These are phyloP conservation scores for Astropecten irregularis DNA, from an alignment of 53 echinoderm and acorn worm genomes.

Conservation along the genomic window DNA sequence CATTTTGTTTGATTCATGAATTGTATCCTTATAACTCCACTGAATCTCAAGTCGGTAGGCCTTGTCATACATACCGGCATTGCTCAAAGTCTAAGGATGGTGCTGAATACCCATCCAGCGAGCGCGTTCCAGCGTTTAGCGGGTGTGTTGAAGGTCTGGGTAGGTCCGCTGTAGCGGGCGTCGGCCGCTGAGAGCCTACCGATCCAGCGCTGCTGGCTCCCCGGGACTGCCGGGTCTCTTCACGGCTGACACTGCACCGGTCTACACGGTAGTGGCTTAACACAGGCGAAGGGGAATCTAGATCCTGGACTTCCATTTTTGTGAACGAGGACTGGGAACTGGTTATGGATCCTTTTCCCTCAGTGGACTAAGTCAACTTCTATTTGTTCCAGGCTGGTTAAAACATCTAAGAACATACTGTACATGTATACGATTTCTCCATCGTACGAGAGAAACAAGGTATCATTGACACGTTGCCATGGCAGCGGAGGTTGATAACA, in stretches of 20 bases:
- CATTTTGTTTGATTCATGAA: too few species aligned
- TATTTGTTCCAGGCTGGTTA: too few species aligned
- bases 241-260: background rate
- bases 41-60: too few species aligned
- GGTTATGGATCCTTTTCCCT: too few species aligned
- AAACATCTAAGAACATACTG: too few species aligned
- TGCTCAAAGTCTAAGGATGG: too few species aligned
- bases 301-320: background rate
- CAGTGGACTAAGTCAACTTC: too few species aligned
- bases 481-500: slow-evolving; percentile 24
- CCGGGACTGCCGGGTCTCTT: background rate
- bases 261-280: background rate
- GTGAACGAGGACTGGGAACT: background rate
- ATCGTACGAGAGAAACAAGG: too few species aligned
- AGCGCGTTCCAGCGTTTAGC: background rate
- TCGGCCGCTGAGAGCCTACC: background rate
- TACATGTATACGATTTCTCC: too few species aligned
- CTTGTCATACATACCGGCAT: too few species aligned
- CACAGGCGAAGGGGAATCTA: background rate
- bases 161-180: background rate
- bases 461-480: slow-evolving; percentile 13
- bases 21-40: too few species aligned
- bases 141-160: background rate
- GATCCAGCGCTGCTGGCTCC: background rate
- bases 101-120: too few species aligned